phyloP scores from a whole-genome alignment of 2,888 invertebrate genomes.

The Pseudolycoriella hygida region DNA sequence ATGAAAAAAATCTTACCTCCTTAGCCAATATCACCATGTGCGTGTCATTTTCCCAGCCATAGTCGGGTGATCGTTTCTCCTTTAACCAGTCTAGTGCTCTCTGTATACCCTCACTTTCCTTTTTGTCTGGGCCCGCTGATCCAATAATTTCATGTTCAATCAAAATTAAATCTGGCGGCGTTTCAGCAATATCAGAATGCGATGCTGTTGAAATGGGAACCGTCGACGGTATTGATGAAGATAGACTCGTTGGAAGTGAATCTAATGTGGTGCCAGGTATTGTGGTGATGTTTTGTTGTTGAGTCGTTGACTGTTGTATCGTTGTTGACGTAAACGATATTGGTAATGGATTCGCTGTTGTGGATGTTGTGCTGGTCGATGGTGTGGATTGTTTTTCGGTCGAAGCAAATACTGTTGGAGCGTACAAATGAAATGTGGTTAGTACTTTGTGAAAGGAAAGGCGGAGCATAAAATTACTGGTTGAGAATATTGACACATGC shows the following conservation, averaged over 20 bases:
- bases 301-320: constrained; percentile 6
- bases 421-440: too few species aligned
- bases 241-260: not conserved
- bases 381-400: too few species aligned
- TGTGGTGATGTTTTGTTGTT: constrained; percentile 4
- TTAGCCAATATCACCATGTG: constrained; percentile 66
- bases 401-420: too few species aligned
- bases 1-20: too few species aligned
- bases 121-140: constrained; percentile 26
- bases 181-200: constrained; percentile 2
- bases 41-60: constrained; percentile 74
- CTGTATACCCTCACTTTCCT: constrained; percentile 25
- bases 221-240: constrained; percentile 6
- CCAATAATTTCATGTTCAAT: constrained; percentile 13
- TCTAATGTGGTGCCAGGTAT: not conserved
- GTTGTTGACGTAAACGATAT: constrained; percentile 3
- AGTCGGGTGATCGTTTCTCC: constrained; percentile 52
- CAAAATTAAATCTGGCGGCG: not conserved
- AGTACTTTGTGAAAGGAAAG: too few species aligned
- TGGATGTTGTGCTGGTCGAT: too few species aligned
- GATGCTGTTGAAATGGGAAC: constrained; percentile 3
- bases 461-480: too few species aligned
- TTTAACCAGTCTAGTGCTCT: constrained; percentile 54
- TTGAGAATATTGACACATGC: too few species aligned
- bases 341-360: not conserved